Base-by-base conservation (phyloP, 1,140 invertebrate species). In the Akabosia matsudoensis region DNA sequence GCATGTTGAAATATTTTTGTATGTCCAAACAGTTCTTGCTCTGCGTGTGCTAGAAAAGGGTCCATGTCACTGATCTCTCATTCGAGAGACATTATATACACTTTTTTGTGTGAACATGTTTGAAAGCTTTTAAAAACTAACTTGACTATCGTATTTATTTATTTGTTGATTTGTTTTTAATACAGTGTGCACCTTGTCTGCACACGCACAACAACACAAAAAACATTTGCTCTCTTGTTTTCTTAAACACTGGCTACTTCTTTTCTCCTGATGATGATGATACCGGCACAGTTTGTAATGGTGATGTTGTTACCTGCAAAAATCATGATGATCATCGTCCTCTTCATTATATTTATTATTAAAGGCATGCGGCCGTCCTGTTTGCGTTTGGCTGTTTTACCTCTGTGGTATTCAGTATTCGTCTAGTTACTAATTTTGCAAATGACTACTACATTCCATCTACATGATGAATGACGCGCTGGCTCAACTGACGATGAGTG, bases 381-480 rank as follows among this genome's bases (percentile, higher is more conserved):
- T 45, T 45, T 18, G 37, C 37, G 37, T 45, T 45, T 45, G 37
- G 37, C 18, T 45, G 37, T 45, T 45, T 45, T 45, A 45, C n/a
- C n/a, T n/a, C n/a, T n/a, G n/a, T n/a, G n/a, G n/a, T n/a, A 22
- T 56, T 56, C 3, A 22, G 22, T 56, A 56, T 56, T 56, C 37
- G 37, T 45, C 54, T 56, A 24, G 54, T 56, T 56, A 56, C 54
- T 24, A 56, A 56, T 56, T 56, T 24, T 56, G 54, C 54, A 56
- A 56, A 10, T 56, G 54, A 56, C 54, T 56, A 56, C 54, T 16
- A 22, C 54, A 56, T 56, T 56, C 54, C 54, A 13, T 16, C 3
- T 4, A n/a, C 13, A 56, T 56, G 54, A 56, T 56, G 54, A 10
- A 22, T 24, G 22, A 22, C 54, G 24, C 7, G 22, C 10, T 4